Evolutionary conservation across 2,797 vertebrate species (phyloP).

Genomic region (Cynodonichthys magdalenae): DNA sequence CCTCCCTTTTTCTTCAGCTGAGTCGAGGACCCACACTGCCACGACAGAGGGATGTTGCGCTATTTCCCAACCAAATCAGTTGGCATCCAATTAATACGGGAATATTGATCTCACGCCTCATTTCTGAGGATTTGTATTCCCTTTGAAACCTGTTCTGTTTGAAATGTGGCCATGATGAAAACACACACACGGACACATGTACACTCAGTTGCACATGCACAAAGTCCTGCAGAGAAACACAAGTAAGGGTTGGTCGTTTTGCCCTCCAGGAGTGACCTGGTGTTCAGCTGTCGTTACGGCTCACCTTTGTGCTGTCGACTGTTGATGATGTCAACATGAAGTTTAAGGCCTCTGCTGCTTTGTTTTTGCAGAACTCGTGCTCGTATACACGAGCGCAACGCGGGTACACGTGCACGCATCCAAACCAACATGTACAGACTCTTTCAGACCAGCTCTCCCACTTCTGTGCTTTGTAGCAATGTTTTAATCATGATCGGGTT

Average conservation of each 20-base stretch:
- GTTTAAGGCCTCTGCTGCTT: slow-evolving; percentile 54
- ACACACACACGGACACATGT: slow-evolving; percentile 32
- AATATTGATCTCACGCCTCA: slow-evolving; percentile 79
- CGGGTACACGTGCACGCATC: slow-evolving; percentile 6
- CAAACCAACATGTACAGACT: slow-evolving; percentile 10
- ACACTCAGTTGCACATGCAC: slow-evolving; percentile 21
- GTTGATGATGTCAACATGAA: slow-evolving; percentile 55
- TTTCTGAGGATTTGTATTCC: slow-evolving; percentile 76
- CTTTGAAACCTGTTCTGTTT: slow-evolving; percentile 71
- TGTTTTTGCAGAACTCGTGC: slow-evolving; percentile 13
- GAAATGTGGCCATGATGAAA: slow-evolving; percentile 61
- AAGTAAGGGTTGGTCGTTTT: slow-evolving; percentile 47
- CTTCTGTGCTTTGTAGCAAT: slow-evolving; percentile 67
- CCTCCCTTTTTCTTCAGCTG: slow-evolving; percentile 38
- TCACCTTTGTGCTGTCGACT: slow-evolving; percentile 41
- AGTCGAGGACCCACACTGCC: slow-evolving; percentile 51
- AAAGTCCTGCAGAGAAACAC: slow-evolving; percentile 62
- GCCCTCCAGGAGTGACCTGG: slow-evolving; percentile 66
- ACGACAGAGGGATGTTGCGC: slow-evolving; percentile 65
- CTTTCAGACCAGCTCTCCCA: slow-evolving; percentile 60
- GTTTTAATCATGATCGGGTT: slow-evolving; percentile 84
- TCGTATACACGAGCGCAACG: slow-evolving; percentile 2
- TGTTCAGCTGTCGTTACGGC: slow-evolving; percentile 61
- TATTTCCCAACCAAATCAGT: slow-evolving; percentile 70
- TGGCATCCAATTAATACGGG: slow-evolving; percentile 76